Evolutionary conservation across 2,113 vertebrate genomes (phyloP).

Genomic region (Sardina pilchardus): DNA sequence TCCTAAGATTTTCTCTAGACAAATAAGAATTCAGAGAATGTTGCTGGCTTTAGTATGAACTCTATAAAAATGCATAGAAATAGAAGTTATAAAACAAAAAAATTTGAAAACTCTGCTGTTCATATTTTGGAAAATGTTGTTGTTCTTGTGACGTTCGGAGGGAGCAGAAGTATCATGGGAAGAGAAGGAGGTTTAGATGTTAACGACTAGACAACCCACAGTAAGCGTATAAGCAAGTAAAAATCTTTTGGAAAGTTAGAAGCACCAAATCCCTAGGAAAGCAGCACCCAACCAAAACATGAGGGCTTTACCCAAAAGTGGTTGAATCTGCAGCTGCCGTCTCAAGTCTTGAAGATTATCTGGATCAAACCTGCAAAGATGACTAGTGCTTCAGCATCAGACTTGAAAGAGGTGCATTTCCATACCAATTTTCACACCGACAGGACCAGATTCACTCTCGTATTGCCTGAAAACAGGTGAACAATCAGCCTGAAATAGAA

Average conservation of each 20-base stretch:
- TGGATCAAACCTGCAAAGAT: not conserved
- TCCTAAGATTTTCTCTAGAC: not conserved
- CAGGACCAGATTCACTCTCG: too few relatives aligned
- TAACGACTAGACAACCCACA: not conserved
- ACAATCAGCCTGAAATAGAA: too few relatives aligned
- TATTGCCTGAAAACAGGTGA: too few relatives aligned
- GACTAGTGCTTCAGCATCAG: not conserved
- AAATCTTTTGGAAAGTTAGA: not conserved
- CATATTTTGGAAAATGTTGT: not conserved
- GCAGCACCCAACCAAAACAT: not conserved
- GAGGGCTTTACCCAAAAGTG: not conserved
- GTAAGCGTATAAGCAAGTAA: not conserved
- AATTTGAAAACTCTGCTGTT: not conserved
- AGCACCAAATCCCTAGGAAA: not conserved
- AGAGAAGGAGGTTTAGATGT: not conserved
- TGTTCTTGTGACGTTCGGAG: not conserved
- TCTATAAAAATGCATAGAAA: not conserved
- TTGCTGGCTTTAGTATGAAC: not conserved
- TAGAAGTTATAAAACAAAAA: not conserved
- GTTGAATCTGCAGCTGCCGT: not conserved
- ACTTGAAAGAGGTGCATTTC: not conserved
- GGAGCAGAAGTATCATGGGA: not conserved
- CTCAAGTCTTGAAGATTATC: not conserved
- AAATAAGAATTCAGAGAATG: not conserved
- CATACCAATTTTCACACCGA: too few relatives aligned